Evolutionary conservation across 2,113 vertebrate species (phyloP), one percentile per base, ranked within the genome.

Genomic region (Ciconia boyciana): DNA sequence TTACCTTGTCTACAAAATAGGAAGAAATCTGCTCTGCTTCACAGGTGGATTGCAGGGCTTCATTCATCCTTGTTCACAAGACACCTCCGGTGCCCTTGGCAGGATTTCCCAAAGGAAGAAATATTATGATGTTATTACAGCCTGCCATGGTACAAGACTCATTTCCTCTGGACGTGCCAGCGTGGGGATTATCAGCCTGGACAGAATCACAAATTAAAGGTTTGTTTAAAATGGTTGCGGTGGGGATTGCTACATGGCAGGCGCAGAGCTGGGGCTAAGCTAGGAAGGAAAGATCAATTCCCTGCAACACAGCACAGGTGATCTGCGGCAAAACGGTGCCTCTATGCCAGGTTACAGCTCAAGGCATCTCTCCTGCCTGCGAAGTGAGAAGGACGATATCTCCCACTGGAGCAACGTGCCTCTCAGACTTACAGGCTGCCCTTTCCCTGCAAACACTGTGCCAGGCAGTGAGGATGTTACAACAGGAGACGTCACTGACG

Each of bases 311-410:
- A 68, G 85, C 54, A 10, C 7, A 66, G 60, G 54, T 13, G 58
- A 44, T 89, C 31, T 25, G 62, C 5, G 29, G 34, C 26, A 58
- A 28, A 54, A 19, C 6, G 41, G 43, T 60, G 62, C 69, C 74
- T 55, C 74, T 31, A 32, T 48, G 83, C 75, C 88, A 52, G 41
- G 64, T 58, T 74, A 48, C 87, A 83, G 94, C 90, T 89, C 52
- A 26, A 55, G 54, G 72, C 79, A 7, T 34, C 60, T 83, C 93
- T 74, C 49, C 89, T 83, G 88, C 14, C 86, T 28, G 66, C 16
- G 66, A 91, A 81, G 89, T 57, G 88, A 88, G 65, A 80, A 94
- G 93, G 93, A 71, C 93, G 54, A 0, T 20, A 66, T 66, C 89
- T 87, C 83, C 76, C 93, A 16, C 24, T 3, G 64, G 60, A 93